Evolutionary conservation across 2,113 vertebrate genomes (phyloP).

Genomic region (Mobula birostris): DNA sequence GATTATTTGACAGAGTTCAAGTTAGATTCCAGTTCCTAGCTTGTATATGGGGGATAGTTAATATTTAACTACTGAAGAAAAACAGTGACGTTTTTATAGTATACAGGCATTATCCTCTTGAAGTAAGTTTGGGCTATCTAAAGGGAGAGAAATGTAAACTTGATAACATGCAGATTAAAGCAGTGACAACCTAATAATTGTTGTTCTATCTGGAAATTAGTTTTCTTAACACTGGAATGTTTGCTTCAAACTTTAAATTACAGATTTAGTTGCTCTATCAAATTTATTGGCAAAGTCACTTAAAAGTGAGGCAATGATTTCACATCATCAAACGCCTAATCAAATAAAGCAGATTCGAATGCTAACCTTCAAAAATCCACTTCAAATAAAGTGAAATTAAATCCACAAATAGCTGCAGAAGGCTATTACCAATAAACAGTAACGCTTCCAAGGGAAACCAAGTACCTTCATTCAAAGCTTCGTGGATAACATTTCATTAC

Average conservation of each 20-base stretch:
- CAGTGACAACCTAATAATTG: background rate
- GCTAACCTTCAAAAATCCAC: background rate
- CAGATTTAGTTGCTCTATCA: no score
- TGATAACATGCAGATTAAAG: background rate
- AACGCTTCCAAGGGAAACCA: background rate
- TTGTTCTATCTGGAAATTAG: background rate
- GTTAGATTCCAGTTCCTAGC: background rate
- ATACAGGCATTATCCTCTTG: background rate
- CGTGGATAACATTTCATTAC: background rate
- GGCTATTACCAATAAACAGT: background rate
- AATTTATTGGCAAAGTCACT: background rate
- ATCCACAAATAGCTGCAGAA: slow-evolving; percentile 13
- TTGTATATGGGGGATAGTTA: background rate
- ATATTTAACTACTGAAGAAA: background rate
- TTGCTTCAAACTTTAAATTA: no score
- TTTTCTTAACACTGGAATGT: background rate
- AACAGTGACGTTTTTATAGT: background rate
- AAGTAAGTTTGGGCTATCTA: background rate
- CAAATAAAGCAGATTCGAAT: background rate
- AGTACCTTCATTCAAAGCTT: background rate
- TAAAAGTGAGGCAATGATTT: background rate
- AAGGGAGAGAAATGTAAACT: background rate
- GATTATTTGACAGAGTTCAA: background rate
- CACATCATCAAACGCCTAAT: background rate
- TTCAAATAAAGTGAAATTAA: background rate